Base-by-base conservation (phyloP, 2,113 vertebrate species). In the Nanorana parkeri region DNA sequence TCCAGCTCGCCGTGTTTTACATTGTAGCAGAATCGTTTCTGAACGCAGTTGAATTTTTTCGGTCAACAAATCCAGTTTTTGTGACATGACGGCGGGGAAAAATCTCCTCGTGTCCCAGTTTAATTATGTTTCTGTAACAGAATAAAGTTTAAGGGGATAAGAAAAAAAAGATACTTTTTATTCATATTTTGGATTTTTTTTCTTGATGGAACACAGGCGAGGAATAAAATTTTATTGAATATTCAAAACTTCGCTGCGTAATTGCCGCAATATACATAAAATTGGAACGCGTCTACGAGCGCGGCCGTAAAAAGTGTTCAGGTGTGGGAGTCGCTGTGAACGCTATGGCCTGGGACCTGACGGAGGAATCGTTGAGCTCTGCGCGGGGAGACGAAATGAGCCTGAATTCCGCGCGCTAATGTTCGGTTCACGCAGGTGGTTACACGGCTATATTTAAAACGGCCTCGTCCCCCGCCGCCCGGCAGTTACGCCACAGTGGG, bases 381-480 rank as follows among this genome's bases (percentile, higher is more conserved):
- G 56, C 23, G 17, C 19, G 36, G 68, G 68, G 68, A 64, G 5
- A 23, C 2, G 11, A 60, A 19, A 63, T 1, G 19, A 74, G 80
- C 52, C 32, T 69, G 64, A 66, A 21, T 79, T 4, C 8, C 11
- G 63, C 47, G 64, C 17, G 41, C 83, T 7, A 26, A 52, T 76
- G 20, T 64, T 85, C 54, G 8, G 6, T 81, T 78, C 76, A 86
- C 79, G 58, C 78, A 81, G 13, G 60, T 75, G 2, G 36, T 23
- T 80, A 78, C 76, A 58, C 20, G 16, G 0, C 80, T 80, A 68
- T 77, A 68, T 6, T 26, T 78, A 77, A 24, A 24, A 52, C 77
- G 71, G 23, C 23, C 64, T 68, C 0, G 1, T 54, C 83, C 74
- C 52, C 63, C 58, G 29, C 24, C 23, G 52, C 29, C 17, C 19